Evolutionary conservation across 2,797 vertebrate species (phyloP), one percentile per base, ranked within the genome.

Genomic region (Chlorospingus semifuscus): DNA sequence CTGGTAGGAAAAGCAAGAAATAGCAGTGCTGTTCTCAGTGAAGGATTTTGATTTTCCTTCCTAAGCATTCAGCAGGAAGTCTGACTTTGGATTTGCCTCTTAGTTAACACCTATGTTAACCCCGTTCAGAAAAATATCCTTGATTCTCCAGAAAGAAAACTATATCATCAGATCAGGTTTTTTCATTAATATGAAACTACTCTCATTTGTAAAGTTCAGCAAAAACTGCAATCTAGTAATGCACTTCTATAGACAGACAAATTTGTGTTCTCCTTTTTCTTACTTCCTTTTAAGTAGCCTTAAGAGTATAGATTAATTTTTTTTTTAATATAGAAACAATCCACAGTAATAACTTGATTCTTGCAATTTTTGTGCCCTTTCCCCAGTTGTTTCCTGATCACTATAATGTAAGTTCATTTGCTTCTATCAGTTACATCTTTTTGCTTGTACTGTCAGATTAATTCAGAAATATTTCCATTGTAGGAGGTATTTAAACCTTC

Each of bases 371-470:
- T 91, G 22, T 94, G 41, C 24, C 79, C 78, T 75, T 79, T 93
- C 29, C 66, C 49, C 49, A 90, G 37, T 55, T 41, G 16, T 87
- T 96, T 85, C 47, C 78, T 91, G 18, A 89, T 93, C 88, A 87
- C 34, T 47, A 77, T 44, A 74, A 56, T 74, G 24, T 86, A 96
- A 96, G 96, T 97, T 95, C 42, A 93, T 97, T 97, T 94, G 46
- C 71, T 96, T 93, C 96, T 86, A 93, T 95, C 96, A 66, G 87
- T 90, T 87, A 49, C 50, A 72, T 34, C 23, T 87, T 96, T 96
- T 89, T 91, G 42, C 69, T 89, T 83, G 52, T 76, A 78, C 53
- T 94, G 71, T 95, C 95, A 96, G 65, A 87, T 90, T 94, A 96
- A 92, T 83, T 94, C 79, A 91, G 92, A 97, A 96, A 93, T 90